Evolutionary conservation across 1,140 invertebrate genomes (phyloP).

Genomic region (Bactericera cockerelli): DNA sequence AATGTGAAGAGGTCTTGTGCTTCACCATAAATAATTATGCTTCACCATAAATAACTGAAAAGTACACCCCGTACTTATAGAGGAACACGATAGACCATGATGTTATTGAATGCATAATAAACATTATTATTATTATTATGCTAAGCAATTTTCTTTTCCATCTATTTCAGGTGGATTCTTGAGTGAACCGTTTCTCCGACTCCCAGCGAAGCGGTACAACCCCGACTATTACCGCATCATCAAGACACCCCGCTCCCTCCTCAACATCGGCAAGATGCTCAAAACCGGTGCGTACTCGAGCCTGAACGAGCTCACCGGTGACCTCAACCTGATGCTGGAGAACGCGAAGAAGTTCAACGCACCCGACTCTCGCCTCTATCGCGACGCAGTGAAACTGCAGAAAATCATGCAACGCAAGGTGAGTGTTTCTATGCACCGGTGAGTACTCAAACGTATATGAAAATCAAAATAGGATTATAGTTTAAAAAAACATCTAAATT

Average conservation of each 20-base stretch:
- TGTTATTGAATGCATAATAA: too few species aligned
- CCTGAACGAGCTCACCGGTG: constrained; percentile 76
- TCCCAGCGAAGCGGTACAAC: constrained; percentile 78
- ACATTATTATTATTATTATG: too few species aligned
- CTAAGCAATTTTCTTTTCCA: too few species aligned
- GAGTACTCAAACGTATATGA: too few species aligned
- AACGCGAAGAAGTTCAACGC: constrained; percentile 93
- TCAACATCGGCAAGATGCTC: constrained; percentile 82
- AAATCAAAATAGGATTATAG: too few species aligned
- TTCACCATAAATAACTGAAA: too few species aligned
- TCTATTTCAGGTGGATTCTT: constrained; percentile 52
- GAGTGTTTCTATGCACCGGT: too few species aligned
- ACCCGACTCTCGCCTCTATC: constrained; percentile 72
- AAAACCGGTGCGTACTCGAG: constrained; percentile 73
- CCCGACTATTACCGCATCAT: constrained; percentile 98
- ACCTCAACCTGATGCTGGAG: constrained; percentile 96
- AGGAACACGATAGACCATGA: too few species aligned
- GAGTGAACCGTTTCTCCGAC: constrained; percentile 79
- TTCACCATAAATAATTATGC: too few species aligned
- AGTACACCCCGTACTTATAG: too few species aligned
- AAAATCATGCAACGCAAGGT: constrained; percentile 72
- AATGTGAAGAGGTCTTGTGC: too few species aligned
- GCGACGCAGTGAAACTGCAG: constrained; percentile 63
- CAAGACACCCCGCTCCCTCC: constrained; percentile 84
- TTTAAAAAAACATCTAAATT: too few species aligned